A percentile compares a stretch with the other conserved stretches of the same genome.
These are phyloP conservation scores for Melanotaenia boesemani DNA, from an alignment of 2,797 vertebrate species.

Conservation along the genomic window DNA sequence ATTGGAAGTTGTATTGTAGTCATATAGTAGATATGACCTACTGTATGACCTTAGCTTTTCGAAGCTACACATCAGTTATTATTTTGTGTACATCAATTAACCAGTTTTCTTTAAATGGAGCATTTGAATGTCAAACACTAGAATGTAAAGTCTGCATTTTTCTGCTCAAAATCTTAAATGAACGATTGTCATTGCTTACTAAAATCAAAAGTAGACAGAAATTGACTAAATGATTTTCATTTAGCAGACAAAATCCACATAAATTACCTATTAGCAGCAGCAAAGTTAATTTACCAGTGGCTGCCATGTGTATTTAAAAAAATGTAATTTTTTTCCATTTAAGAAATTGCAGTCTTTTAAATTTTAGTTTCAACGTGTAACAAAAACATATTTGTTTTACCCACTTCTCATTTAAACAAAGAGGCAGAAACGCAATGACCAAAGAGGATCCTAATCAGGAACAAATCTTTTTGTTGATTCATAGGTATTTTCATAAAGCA, in stretches of 20 bases:
- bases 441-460: not conserved
- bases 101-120: too few species aligned
- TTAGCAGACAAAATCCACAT: not conserved
- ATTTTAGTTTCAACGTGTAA: not conserved
- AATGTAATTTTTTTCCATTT: not conserved
- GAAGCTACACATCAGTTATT: too few species aligned
- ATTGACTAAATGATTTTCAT: not conserved
- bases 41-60: too few species aligned
- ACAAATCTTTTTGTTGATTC: not conserved
- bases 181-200: not conserved
- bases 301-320: not conserved
- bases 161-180: not conserved
- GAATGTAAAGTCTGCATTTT: not conserved
- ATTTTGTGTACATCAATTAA: too few species aligned
- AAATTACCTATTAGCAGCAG: not conserved
- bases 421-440: not conserved
- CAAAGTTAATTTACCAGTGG: not conserved
- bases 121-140: too few species aligned
- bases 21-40: too few species aligned
- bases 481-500: not conserved
- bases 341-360: not conserved
- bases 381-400: not conserved
- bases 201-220: not conserved
- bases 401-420: not conserved
- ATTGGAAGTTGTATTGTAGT: too few species aligned